Percentiles rank a stretch among this genome's conserved stretches.
Evolutionary conservation across 1,140 invertebrate genomes (phyloP).

Genomic region (Bombus sibiricus): DNA sequence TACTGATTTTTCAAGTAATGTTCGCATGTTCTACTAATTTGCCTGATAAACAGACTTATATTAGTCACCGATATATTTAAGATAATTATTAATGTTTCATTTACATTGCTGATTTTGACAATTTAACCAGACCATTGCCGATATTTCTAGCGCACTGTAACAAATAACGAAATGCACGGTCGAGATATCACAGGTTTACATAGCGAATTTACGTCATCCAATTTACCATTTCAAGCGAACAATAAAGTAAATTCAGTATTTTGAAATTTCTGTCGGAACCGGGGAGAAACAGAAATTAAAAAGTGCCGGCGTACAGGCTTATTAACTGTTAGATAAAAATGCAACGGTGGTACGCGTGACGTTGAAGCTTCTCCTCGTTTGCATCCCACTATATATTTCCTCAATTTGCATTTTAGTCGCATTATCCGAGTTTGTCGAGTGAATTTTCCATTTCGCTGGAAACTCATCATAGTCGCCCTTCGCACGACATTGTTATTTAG

Average conservation of each 20-base stretch:
- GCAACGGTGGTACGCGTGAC: too few species aligned
- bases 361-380: slow-evolving; percentile 10
- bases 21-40: too few species aligned
- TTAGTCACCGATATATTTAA: too few species aligned
- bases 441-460: background rate
- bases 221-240: background rate
- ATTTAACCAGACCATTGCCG: too few species aligned
- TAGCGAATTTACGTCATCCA: background rate
- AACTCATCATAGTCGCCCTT: background rate
- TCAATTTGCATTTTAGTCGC: slow-evolving; percentile 26
- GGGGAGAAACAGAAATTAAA: background rate
- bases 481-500: background rate
- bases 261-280: background rate
- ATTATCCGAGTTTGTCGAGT: slow-evolving; percentile 5
- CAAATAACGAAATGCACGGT: background rate
- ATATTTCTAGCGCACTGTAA: too few species aligned
- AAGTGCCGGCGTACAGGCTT: background rate
- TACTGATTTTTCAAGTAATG: too few species aligned
- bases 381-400: background rate
- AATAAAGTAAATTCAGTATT: slow-evolving; percentile 6
- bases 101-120: too few species aligned
- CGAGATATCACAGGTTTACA: background rate
- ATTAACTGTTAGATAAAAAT: slow-evolving; percentile 23
- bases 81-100: too few species aligned
- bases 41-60: too few species aligned